Base-by-base conservation (phyloP, 2,888 invertebrate species). In the Hypomecis punctinalis region DNA sequence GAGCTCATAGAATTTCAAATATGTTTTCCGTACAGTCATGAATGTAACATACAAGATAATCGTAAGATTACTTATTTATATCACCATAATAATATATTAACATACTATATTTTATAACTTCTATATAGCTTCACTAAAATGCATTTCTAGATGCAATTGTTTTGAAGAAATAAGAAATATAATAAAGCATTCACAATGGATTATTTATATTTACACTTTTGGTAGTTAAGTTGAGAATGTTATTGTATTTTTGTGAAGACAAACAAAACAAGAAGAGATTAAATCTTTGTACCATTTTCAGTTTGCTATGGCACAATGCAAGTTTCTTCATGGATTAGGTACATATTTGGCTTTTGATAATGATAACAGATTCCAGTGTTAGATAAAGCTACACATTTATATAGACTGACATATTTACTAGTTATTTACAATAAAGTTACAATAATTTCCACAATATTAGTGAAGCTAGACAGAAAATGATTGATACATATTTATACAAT, bases 101-200 rank as follows among this genome's bases (percentile, higher is more conserved):
- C 35, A 53, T n/a, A 55, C 37, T 45, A 43, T 60, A 47, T 67
- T 56, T 48, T 55, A 62, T 70, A 68, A n/a, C 8, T 55, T 42
- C 69, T 69, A 71, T 56, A 61, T 58, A 71, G 74, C 75, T 77
- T 76, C 75, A 77, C 73, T 70, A 69, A 75, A 69, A 60, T 52
- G 54, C 53, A 53, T 56, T 45, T 23, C 33, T 39, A 13, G 9
- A 37, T 35, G 11, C 8, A 46, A 49, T 49, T 13, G 36, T 42
- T 52, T 33, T 40, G 40, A 40, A 36, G n/a, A 40, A 52, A 52
- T 6, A 3, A 33, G 23, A 40, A 5, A 2, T 8, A 23, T 42
- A 42, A 13, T 52, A 6, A 10, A 8, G 13, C 40, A 1, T n/a
- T 40, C n/a, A 9, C n/a, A 35, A n/a, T 42, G 33, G 42, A 43